These are phyloP conservation scores for Aphelinus certus DNA, from an alignment of 1,140 invertebrate genomes.

Conservation along the genomic window DNA sequence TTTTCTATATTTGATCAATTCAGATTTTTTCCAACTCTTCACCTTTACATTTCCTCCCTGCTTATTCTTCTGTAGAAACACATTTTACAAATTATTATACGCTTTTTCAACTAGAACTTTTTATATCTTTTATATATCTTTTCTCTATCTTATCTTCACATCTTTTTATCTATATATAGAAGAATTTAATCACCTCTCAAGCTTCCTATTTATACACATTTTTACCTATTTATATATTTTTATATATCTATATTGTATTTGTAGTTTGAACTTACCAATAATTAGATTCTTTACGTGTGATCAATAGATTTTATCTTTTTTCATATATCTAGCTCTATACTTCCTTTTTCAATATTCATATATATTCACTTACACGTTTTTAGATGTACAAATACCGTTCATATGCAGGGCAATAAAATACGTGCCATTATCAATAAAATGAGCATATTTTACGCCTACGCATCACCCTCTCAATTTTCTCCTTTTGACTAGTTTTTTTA, in stretches of 20 bases:
- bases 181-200: background rate
- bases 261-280: background rate
- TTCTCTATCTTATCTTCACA: constrained; percentile 23
- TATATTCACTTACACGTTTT: background rate
- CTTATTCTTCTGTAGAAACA: no score
- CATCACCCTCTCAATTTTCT: background rate
- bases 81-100: no score
- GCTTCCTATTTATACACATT: constrained; percentile 42
- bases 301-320: background rate
- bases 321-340: constrained; percentile 21
- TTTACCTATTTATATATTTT: constrained; percentile 39
- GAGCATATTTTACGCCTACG: background rate
- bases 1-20: no score
- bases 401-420: background rate
- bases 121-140: no score
- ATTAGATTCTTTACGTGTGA: no score
- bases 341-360: constrained; percentile 14
- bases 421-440: background rate
- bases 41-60: no score
- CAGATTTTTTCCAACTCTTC: no score
- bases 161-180: constrained; percentile 47
- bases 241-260: constrained; percentile 43
- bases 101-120: no score
- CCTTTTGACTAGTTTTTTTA: constrained; percentile 9
- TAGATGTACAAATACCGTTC: background rate